Conservation (phyloP, 1,140 invertebrate species). For the Dendrolimus kikuchii region DNA sequence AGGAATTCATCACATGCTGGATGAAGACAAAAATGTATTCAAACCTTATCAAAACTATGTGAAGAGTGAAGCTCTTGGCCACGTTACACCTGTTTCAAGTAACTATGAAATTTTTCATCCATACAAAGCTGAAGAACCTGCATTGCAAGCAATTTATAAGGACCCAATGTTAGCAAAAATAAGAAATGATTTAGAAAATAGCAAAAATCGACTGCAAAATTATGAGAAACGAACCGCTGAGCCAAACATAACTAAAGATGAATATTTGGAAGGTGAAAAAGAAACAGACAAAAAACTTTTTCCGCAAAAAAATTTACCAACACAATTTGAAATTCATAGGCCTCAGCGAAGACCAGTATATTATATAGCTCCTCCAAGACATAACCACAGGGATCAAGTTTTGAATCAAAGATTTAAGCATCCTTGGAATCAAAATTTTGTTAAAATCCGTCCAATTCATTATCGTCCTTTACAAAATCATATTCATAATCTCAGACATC, state of each 20-base stretch:
- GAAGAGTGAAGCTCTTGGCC: constrained; percentile 19
- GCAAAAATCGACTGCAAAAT: constrained; percentile 47
- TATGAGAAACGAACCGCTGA: constrained; percentile 52
- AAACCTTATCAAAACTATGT: constrained; percentile 37
- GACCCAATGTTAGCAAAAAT: constrained; percentile 59
- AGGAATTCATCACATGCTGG: constrained; percentile 41
- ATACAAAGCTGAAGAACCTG: constrained; percentile 51
- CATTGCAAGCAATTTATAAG: constrained; percentile 50
- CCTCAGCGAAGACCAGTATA: constrained; percentile 52
- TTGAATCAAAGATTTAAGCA: constrained; percentile 57
- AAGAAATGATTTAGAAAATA: constrained; percentile 49
- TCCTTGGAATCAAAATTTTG: constrained; percentile 55
- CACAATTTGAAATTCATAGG: constrained; percentile 53
- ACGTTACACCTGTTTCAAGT: constrained; percentile 30
- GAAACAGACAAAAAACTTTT: constrained; percentile 44
- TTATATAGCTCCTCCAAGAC: constrained; percentile 33
- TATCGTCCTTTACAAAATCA: constrained; percentile 59
- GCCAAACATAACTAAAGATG: constrained; percentile 34
- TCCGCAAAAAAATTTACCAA: constrained; percentile 49
- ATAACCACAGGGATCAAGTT: constrained; percentile 32
- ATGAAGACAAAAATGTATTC: constrained; percentile 27
- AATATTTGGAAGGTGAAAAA: constrained; percentile 48
- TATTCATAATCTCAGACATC: constrained; percentile 46
- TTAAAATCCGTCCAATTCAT: constrained; percentile 57
- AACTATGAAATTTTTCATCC: constrained; percentile 61